A percentile compares a stretch with the other conserved stretches of the same genome.
phyloP scores from a whole-genome alignment of 37 sponge, comb jelly and placozoan species.

The Halisarca cf. caerulea region DNA sequence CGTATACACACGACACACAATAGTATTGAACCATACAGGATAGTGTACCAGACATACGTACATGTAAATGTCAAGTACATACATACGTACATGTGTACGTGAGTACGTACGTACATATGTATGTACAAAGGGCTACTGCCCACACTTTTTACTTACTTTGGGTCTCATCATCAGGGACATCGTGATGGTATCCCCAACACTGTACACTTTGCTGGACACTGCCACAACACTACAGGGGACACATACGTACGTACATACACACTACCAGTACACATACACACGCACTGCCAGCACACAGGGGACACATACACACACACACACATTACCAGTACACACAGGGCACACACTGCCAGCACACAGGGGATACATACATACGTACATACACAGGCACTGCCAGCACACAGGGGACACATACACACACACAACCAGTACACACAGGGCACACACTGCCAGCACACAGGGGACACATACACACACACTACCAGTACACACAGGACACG shows the following conservation, averaged over 20 bases:
- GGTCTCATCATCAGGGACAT: slow-evolving; percentile 76
- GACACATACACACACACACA: not conserved
- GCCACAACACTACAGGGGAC: slow-evolving; percentile 59
- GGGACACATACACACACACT: not conserved
- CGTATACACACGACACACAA: too few species aligned
- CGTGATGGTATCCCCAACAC: slow-evolving; percentile 65
- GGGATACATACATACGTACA: not conserved
- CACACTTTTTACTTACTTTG: slow-evolving; percentile 54
- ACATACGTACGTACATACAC: slow-evolving; percentile 3
- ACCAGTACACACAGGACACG: too few species aligned
- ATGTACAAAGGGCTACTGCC: too few species aligned
- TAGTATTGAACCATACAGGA: not conserved
- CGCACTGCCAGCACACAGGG: not conserved
- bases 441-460: not conserved
- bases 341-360: not conserved
- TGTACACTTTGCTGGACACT: slow-evolving; percentile 54
- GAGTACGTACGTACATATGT: too few species aligned
- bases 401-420: too few species aligned
- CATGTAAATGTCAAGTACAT: too few species aligned
- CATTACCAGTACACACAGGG: not conserved
- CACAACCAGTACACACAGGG: not conserved
- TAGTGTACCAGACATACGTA: not conserved
- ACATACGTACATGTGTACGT: too few species aligned
- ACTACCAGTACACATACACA: too few species aligned
- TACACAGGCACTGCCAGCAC: not conserved